Conservation (phyloP, 2,888 invertebrate genomes). For the Tortricodes alternella region DNA sequence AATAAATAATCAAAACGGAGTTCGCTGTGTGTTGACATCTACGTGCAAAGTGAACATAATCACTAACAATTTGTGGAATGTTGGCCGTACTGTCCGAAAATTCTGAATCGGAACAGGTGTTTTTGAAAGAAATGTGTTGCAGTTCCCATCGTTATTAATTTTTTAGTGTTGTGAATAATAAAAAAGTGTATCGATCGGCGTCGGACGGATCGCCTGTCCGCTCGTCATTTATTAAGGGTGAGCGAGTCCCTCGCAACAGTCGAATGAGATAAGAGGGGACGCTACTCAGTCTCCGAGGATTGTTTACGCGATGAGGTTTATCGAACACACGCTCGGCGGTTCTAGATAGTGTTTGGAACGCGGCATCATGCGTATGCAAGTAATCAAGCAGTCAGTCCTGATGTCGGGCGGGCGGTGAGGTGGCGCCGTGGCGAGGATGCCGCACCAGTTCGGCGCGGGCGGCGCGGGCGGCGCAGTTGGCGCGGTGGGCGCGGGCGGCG, state of each 20-base stretch:
- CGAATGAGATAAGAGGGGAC: constrained; percentile 41
- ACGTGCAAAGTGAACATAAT: constrained; percentile 39
- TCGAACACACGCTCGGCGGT: constrained; percentile 30
- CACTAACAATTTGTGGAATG: constrained; percentile 45
- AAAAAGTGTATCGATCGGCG: constrained; percentile 74
- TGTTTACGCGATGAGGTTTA: constrained; percentile 17
- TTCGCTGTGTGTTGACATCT: constrained; percentile 34
- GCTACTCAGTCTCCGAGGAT: constrained; percentile 38
- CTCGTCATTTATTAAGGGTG: constrained; percentile 23
- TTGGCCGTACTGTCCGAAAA: constrained; percentile 86
- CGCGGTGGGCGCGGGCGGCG: constrained; percentile 87
- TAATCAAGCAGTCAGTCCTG: constrained; percentile 48
- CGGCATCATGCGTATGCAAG: constrained; percentile 39
- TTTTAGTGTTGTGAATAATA: constrained; percentile 77
- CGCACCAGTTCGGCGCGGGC: constrained; percentile 90
- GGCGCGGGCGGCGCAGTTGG: constrained; percentile 86
- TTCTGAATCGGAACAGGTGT: constrained; percentile 89
- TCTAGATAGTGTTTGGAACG: constrained; percentile 46
- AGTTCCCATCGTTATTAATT: constrained; percentile 79
- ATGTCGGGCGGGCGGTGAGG: constrained; percentile 63
- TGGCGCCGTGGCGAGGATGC: constrained; percentile 85
- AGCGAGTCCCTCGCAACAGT: constrained; percentile 36
- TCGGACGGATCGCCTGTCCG: constrained; percentile 15
- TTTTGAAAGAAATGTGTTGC: constrained; percentile 85
- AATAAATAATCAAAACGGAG: constrained; percentile 33